Evolutionary conservation across 2,888 invertebrate species (phyloP), one percentile per base, ranked within the genome.

Genomic region (Lochmaea crataegi): DNA sequence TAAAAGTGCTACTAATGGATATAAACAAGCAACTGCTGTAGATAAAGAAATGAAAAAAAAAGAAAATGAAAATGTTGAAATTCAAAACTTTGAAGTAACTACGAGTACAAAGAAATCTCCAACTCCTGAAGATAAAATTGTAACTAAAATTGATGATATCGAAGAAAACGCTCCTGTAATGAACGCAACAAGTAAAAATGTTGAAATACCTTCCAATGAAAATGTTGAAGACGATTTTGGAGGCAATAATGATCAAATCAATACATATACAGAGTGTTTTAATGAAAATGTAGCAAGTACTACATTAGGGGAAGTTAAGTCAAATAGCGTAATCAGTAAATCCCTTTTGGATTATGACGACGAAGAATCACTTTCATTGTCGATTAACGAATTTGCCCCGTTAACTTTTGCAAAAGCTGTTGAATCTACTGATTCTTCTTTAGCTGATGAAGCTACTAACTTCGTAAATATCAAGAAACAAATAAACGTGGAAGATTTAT

Each of bases 401-500:
- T 64, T 64, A 2, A 70, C 64, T 58, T 75, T 73, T 42, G 53
- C 64, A 5, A 74, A 73, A 68, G 69, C 72, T 16, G 71, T 76
- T 7, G 73, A 76, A 26, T 77, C 74, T 48, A 75, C 75, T 11
- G 71, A 70, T 56, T 68, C 53, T 60, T 67, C 73, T 16, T 57
- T 60, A 0, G 69, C 65, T 18, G 71, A 75, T 11, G 73, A 70
- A 42, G 41, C 48, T 22, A 57, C 38, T 12, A 61, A 45, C 38
- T 64, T 56, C 14, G 51, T 53, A 14, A 72, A 65, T 58, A 48
- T 60, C 26, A 60, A 32, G 3, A 57, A 67, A 57, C 57, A 51
- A 11, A 60, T 45, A 51, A 77, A 79, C 70, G 16, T 77, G 12
- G 81, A 82, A 51, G 80, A 79, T 73, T 56, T 83, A 6, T 83